Conservation (phyloP, 92 coral and sea anemone genomes). For the Umimayanthus chanpuru region DNA sequence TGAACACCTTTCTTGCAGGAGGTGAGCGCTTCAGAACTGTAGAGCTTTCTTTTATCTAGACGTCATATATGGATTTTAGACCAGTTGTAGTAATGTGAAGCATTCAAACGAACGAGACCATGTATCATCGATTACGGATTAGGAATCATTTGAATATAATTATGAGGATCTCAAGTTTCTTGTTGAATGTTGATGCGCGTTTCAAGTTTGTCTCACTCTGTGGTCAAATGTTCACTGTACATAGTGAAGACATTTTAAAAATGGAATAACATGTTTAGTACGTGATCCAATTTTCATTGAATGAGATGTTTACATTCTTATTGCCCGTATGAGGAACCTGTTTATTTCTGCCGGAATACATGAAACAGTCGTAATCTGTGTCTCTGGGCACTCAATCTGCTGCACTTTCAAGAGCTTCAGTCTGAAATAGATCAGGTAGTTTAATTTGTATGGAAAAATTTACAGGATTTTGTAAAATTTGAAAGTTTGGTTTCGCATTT, state of each 20-base stretch:
- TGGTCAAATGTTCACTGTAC: no score
- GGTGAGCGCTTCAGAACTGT: constrained; percentile 31
- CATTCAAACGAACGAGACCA: not conserved
- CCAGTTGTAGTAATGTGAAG: not conserved
- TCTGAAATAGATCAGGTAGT: not conserved
- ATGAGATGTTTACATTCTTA: not conserved
- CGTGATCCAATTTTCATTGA: not conserved
- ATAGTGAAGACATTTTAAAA: not conserved
- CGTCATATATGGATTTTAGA: not conserved
- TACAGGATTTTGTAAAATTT: not conserved
- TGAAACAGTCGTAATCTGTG: not conserved
- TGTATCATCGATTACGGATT: no score
- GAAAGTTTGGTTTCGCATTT: not conserved
- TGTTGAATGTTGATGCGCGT: not conserved
- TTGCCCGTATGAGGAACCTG: not conserved
- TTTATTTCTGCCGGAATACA: not conserved
- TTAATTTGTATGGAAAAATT: not conserved
- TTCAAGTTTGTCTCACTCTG: not conserved
- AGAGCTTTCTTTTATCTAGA: not conserved
- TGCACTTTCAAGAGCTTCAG: not conserved
- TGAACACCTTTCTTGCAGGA: constrained; percentile 47
- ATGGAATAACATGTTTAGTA: no score
- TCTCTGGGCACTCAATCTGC: not conserved
- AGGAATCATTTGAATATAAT: not conserved
- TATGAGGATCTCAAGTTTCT: not conserved